Evolutionary conservation across 2,888 invertebrate genomes (phyloP).

Genomic region (Epiblema foenella): DNA sequence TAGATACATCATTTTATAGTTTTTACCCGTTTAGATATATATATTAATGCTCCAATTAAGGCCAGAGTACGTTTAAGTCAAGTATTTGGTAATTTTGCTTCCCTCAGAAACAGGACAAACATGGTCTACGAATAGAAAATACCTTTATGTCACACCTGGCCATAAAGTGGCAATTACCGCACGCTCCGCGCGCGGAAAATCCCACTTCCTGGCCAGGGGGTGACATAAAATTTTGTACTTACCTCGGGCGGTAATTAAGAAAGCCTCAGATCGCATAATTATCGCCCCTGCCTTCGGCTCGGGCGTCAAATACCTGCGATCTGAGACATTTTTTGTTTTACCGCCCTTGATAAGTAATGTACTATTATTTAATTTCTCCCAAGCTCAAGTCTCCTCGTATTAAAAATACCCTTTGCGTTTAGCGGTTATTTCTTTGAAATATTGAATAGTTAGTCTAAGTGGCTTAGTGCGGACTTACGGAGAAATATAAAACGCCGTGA

Average conservation of each 20-base stretch:
- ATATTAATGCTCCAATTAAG: background rate
- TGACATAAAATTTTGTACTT: too few relatives aligned
- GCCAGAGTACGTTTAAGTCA: background rate
- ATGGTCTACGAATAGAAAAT: background rate
- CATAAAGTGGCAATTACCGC: too few relatives aligned
- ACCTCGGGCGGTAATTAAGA: too few relatives aligned
- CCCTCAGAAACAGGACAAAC: background rate
- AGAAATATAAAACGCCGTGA: conserved; percentile 26
- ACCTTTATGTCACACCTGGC: too few relatives aligned
- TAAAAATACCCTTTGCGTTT: conserved; percentile 23
- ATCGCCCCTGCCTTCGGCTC: too few relatives aligned
- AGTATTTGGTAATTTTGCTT: conserved; percentile 1
- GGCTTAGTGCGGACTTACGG: conserved; percentile 18
- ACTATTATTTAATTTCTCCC: background rate
- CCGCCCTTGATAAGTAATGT: too few relatives aligned
- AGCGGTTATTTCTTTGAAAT: conserved; percentile 26
- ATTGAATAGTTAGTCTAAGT: conserved; percentile 22
- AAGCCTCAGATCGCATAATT: too few relatives aligned
- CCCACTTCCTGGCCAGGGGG: too few relatives aligned
- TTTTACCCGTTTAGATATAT: too few relatives aligned
- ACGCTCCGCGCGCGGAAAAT: too few relatives aligned
- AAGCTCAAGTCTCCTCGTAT: conserved; percentile 5
- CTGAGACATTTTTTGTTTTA: too few relatives aligned
- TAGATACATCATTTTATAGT: background rate
- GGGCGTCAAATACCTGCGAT: too few relatives aligned